Conservation (phyloP, 2,797 vertebrate species). For the Pampus argenteus region DNA sequence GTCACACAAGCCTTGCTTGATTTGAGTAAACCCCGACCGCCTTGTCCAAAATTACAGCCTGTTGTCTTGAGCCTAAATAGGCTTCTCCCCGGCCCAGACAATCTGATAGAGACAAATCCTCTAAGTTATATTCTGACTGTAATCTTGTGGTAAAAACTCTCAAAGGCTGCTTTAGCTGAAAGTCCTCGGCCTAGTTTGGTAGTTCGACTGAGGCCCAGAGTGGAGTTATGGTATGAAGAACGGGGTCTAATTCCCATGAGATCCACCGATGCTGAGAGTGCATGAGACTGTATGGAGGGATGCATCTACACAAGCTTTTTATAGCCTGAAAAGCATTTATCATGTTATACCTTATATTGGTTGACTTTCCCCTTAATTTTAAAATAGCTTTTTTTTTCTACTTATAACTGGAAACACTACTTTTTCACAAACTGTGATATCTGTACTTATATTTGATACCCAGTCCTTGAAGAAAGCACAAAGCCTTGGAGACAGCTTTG, state of each 20-base stretch:
- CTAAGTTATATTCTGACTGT: not conserved
- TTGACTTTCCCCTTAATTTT: not conserved
- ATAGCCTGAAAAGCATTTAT: conserved; percentile 40
- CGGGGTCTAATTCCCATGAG: conserved; percentile 34
- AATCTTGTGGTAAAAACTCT: conserved; percentile 1
- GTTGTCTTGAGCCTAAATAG: not conserved
- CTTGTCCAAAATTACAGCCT: conserved; percentile 30
- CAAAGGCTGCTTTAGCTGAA: not conserved
- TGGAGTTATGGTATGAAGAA: not conserved
- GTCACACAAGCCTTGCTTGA: conserved; percentile 49
- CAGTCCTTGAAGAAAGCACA: not conserved
- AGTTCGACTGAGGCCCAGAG: conserved; percentile 17
- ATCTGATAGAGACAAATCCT: not conserved
- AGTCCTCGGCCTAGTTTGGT: conserved; percentile 26
- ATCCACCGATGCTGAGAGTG: conserved; percentile 30
- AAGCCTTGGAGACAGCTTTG: conserved; percentile 19
- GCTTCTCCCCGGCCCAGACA: conserved; percentile 1
- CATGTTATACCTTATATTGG: conserved; percentile 8
- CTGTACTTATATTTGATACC: too few species aligned
- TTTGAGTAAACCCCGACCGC: conserved; percentile 17
- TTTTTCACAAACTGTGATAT: not conserved
- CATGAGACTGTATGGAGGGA: conserved; percentile 20
- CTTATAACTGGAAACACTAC: not conserved
- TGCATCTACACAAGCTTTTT: conserved; percentile 3
- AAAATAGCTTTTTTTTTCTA: not conserved